These are phyloP conservation scores for Bos taurus DNA, from an alignment of 2,113 vertebrate genomes.

Conservation along the genomic window ARS-UCD2.0 NC_037333.1:13550001-13550500, in stretches of 20 bases:
- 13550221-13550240: background rate
- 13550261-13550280: background rate
- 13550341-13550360: background rate
- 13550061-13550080: fast-evolving
- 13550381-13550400: background rate
- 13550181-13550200: background rate
- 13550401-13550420: background rate
- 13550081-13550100: background rate
- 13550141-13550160: background rate
- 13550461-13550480: background rate
- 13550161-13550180: background rate
- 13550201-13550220: background rate
- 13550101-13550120: background rate
- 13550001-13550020: background rate
- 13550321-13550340: background rate
- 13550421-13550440: background rate
- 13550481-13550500: background rate
- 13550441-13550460: background rate
- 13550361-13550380: background rate
- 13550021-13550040: background rate
- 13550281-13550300: background rate
- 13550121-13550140: background rate
- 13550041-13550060: background rate
- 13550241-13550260: background rate
- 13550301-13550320: background rate